phyloP scores from a whole-genome alignment of 2,888 invertebrate genomes.

The Salpingus planirostris region DNA sequence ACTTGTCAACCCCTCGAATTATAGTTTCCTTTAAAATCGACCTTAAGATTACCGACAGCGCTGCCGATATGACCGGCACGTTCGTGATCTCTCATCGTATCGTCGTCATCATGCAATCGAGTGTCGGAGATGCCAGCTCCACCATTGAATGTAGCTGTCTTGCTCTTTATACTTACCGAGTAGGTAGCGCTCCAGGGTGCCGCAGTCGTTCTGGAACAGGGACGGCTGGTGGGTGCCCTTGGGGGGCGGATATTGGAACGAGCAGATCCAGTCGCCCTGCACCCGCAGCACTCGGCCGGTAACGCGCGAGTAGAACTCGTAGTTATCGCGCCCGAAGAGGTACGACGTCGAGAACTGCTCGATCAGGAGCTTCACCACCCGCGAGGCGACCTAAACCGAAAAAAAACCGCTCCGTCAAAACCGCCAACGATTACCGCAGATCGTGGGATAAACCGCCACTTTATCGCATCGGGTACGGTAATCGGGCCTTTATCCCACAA shows the following conservation, averaged over 20 bases:
- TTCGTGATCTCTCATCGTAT: too few relatives aligned
- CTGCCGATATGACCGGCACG: too few relatives aligned
- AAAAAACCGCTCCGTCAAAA: constrained; percentile 1
- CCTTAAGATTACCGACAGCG: too few relatives aligned
- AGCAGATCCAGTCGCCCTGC: constrained; percentile 93
- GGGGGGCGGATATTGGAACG: constrained; percentile 80
- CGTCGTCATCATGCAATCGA: too few relatives aligned
- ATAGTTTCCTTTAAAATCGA: too few relatives aligned
- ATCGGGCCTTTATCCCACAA: background rate
- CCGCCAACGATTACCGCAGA: background rate
- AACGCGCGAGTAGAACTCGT: constrained; percentile 91
- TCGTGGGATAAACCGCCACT: too few relatives aligned
- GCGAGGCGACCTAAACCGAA: constrained; percentile 70
- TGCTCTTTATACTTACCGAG: constrained; percentile 34
- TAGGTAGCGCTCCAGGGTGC: constrained; percentile 38
- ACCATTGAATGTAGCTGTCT: too few relatives aligned
- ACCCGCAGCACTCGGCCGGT: constrained; percentile 87
- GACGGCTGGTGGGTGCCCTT: constrained; percentile 42
- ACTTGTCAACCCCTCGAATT: too few relatives aligned
- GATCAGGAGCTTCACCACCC: constrained; percentile 94
- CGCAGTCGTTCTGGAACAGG: constrained; percentile 55
- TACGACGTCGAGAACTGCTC: constrained; percentile 95
- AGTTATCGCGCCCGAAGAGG: constrained; percentile 88
- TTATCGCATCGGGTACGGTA: too few relatives aligned
- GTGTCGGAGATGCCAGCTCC: too few relatives aligned